Evolutionary conservation across 2,113 vertebrate genomes (phyloP).

Genomic region (Apodemus sylvaticus): DNA sequence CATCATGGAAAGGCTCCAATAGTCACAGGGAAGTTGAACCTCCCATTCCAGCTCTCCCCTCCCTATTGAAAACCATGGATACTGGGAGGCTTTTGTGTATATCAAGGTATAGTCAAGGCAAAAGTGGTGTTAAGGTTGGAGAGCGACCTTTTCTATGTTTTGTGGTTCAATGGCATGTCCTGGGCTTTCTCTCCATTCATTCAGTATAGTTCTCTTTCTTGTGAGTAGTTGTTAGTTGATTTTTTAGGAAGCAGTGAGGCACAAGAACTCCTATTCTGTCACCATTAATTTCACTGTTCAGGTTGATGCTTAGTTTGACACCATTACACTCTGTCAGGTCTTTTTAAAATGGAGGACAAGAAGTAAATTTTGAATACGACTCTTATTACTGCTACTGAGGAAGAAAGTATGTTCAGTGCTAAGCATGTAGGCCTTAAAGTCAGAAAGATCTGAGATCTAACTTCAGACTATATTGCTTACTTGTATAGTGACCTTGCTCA

Average conservation of each 20-base stretch:
- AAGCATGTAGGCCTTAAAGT: not conserved
- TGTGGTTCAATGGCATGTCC: not conserved
- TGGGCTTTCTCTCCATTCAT: not conserved
- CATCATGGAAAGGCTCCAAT: not conserved
- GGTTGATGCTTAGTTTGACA: not conserved
- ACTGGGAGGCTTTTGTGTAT: not conserved
- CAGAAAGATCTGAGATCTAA: not conserved
- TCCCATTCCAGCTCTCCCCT: not conserved
- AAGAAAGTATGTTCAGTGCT: not conserved
- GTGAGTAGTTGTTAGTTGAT: not conserved
- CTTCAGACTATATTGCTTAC: not conserved
- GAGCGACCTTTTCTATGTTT: not conserved
- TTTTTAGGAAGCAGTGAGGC: not conserved
- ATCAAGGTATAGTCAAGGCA: not conserved
- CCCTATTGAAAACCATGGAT: not conserved
- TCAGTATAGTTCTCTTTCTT: not conserved
- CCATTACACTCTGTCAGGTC: not conserved
- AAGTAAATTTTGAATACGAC: not conserved
- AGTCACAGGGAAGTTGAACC: not conserved
- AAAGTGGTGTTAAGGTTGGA: not conserved
- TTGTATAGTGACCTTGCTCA: not conserved
- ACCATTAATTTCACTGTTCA: not conserved
- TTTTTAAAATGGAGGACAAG: not conserved
- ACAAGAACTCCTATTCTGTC: not conserved
- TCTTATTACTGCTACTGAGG: not conserved